Conservation (phyloP, 2,113 vertebrate species). For the Oostethus manadensis region DNA sequence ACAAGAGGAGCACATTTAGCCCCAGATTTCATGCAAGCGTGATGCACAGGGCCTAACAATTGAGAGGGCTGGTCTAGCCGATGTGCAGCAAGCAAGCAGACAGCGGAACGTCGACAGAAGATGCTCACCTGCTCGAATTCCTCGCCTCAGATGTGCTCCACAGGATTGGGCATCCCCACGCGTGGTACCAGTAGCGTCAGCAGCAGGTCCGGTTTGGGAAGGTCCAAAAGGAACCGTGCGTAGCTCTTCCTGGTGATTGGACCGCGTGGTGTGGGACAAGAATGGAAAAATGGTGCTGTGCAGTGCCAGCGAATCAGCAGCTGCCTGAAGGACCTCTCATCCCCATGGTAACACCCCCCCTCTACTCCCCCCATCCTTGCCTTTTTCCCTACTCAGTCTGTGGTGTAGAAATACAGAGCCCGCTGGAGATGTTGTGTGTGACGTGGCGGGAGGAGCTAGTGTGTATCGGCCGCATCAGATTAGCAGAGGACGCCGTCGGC, state of each 20-base stretch:
- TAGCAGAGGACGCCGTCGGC: not conserved
- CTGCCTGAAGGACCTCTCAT: conserved; percentile 86
- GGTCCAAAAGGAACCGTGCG: conserved; percentile 82
- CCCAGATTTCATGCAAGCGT: not conserved
- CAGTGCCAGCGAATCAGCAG: conserved; percentile 91
- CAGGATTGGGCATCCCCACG: conserved; percentile 73
- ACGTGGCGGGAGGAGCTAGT: conserved; percentile 72
- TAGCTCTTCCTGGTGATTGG: conserved; percentile 71
- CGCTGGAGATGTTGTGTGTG: conserved; percentile 81
- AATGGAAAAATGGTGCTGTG: conserved; percentile 58
- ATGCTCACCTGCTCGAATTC: not conserved
- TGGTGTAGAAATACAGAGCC: conserved; percentile 62
- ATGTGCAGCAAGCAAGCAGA: not conserved
- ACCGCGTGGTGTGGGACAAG: conserved; percentile 68
- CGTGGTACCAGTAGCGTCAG: conserved; percentile 76
- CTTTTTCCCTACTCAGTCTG: conserved; percentile 21
- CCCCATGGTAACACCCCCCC: conserved; percentile 91
- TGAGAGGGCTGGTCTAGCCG: too few relatives aligned
- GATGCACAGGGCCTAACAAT: not conserved
- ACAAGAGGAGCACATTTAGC: conserved; percentile 16
- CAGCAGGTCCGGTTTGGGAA: conserved; percentile 95
- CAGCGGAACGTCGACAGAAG: not conserved
- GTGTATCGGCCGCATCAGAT: conserved; percentile 15
- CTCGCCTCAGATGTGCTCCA: not conserved
- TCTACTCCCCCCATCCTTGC: conserved; percentile 40